phyloP scores from a whole-genome alignment of 2,888 invertebrate genomes.

The Erynnis tages region DNA sequence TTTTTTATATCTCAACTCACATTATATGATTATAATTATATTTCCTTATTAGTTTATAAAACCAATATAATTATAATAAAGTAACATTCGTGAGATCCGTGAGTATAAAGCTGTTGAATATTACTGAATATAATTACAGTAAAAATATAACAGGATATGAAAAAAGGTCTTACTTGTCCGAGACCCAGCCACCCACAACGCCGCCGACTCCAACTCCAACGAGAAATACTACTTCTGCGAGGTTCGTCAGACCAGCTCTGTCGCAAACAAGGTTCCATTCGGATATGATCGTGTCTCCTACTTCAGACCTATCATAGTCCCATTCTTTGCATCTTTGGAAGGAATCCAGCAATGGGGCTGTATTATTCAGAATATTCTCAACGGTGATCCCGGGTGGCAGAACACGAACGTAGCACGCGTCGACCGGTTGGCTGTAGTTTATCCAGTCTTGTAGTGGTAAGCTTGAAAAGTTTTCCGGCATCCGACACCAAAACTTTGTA shows the following conservation, averaged over 20 bases:
- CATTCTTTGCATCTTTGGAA: slow-evolving; percentile 81
- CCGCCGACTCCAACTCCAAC: slow-evolving; percentile 89
- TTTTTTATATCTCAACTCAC: too few relatives aligned
- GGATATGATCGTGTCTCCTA: slow-evolving; percentile 86
- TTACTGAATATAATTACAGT: too few relatives aligned
- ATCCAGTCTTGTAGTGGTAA: slow-evolving; percentile 83
- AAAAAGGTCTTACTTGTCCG: slow-evolving; percentile 80
- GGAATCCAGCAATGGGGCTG: slow-evolving; percentile 59
- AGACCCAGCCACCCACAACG: slow-evolving; percentile 88
- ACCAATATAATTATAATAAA: neutral
- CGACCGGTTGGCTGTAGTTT: slow-evolving; percentile 84
- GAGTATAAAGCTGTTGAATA: too few relatives aligned
- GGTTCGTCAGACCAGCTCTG: slow-evolving; percentile 84
- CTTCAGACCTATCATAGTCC: slow-evolving; percentile 81
- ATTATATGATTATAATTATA: neutral
- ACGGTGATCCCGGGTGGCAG: slow-evolving; percentile 59
- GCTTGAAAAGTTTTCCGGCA: slow-evolving; percentile 79
- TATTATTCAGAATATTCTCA: slow-evolving; percentile 60
- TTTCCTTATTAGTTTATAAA: neutral
- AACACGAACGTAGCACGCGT: slow-evolving; percentile 81
- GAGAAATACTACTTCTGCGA: slow-evolving; percentile 89
- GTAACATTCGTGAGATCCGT: neutral
- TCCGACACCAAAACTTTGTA: slow-evolving; percentile 86
- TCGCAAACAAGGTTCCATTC: slow-evolving; percentile 91
- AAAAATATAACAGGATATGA: neutral